phyloP scores from a whole-genome alignment of 2,113 vertebrate genomes.

The Psilopsiagon aymara region DNA sequence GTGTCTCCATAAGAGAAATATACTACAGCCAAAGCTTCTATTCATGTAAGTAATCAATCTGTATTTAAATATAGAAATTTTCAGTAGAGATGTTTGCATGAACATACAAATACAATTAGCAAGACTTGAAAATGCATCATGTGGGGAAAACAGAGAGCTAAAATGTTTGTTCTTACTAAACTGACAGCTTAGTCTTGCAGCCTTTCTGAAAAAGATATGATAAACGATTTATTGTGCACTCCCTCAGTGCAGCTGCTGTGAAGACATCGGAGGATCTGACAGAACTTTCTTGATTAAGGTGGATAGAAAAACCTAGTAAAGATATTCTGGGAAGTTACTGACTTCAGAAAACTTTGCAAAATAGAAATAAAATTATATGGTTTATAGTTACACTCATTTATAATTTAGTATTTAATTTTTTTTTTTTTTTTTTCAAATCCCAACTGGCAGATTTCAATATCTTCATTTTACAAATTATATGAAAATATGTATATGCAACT shows the following conservation, averaged over 20 bases:
- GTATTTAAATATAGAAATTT: background rate
- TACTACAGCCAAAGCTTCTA: background rate
- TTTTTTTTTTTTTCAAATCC: background rate
- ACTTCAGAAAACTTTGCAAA: background rate
- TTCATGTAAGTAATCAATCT: background rate
- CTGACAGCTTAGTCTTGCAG: conserved; percentile 24
- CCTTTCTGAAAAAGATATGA: background rate
- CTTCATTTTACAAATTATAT: background rate
- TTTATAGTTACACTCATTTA: background rate
- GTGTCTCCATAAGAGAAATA: background rate
- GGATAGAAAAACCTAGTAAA: conserved; percentile 25
- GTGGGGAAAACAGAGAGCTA: background rate
- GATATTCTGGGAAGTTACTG: background rate
- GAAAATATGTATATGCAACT: background rate
- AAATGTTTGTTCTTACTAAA: background rate
- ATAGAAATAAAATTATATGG: background rate
- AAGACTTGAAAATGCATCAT: background rate
- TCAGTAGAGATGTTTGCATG: background rate
- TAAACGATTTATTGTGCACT: background rate
- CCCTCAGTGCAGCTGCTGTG: background rate
- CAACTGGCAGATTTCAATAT: background rate
- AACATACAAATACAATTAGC: background rate
- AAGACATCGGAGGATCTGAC: background rate
- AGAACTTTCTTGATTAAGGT: background rate
- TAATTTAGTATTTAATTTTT: background rate